Evolutionary conservation across 1,140 invertebrate genomes (phyloP), one percentile per base, ranked within the genome.

Genomic region (Pseudoatta argentina): DNA sequence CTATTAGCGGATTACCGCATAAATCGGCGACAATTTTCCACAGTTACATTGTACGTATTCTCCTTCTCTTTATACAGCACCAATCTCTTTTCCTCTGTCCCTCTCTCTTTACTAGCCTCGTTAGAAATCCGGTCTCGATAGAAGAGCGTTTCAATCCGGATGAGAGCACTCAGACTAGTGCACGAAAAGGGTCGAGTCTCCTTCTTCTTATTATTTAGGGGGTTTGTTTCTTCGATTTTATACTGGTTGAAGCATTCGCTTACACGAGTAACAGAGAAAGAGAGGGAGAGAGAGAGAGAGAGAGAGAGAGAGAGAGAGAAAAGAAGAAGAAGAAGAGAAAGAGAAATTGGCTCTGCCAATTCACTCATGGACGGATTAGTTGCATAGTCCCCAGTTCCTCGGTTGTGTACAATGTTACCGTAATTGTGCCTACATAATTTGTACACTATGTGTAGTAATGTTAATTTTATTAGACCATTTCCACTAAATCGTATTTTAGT

Each of bases 1-100:
- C 93, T 94, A 93, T 94, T 94, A 94, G 91, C 93, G 92, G 93
- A 94, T 94, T 94, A 93, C 91, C 89, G 87, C 90, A 76, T 72
- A 82, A 88, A 78, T 85, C 86, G 86, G 75, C 91, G 93, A 93
- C 93, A 91, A 93, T 94, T 94, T 93, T 94, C 89, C 83, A 86
- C 88, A 87, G 88, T 87, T 86, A 81, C 78, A 88, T 87, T 91
- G 88, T 59, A 30, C 63, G 34, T 18, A 66, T 51, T 59, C 24
- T 51, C 27, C 63, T 27, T 27, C 64, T 69, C 21, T 73, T 59
- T 59, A n/a, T 27, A 51, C 34, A 59, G 44, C 55, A 12, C 57
- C 30, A 34, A 1, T 12, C 71, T 71, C 71, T 48, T 34, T 63
- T 24, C 24, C 55, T 83, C 71, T 63, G 14, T 30, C 44, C 12